phyloP scores from a whole-genome alignment of 2,888 invertebrate genomes.

The Heteromurus nitidus region DNA sequence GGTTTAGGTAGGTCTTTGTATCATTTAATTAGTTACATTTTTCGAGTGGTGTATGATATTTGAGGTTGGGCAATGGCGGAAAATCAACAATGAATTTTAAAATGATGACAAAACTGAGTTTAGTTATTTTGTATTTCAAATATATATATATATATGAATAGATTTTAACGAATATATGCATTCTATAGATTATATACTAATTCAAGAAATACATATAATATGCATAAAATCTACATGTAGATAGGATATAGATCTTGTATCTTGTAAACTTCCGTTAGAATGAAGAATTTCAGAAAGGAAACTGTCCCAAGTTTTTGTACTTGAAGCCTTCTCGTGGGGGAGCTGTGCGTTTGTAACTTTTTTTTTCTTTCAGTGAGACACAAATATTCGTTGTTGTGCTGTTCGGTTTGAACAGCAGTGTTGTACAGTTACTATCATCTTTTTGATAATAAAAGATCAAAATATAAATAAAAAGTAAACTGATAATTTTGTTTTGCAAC shows the following conservation, averaged over 20 bases:
- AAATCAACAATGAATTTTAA: constrained; percentile 43
- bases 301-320: constrained; percentile 15
- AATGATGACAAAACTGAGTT: constrained; percentile 39
- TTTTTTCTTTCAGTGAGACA: constrained; percentile 37
- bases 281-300: constrained; percentile 30
- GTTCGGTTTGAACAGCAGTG: constrained; percentile 43
- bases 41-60: neutral
- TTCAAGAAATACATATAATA: constrained; percentile 17
- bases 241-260: neutral
- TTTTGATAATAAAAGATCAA: constrained; percentile 43
- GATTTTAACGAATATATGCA: constrained; percentile 30
- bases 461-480: no score
- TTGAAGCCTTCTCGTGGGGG: constrained; percentile 51
- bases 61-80: constrained; percentile 21
- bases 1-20: constrained; percentile 9
- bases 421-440: constrained; percentile 53
- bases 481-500: no score
- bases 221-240: neutral
- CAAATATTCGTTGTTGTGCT: constrained; percentile 33
- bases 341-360: constrained; percentile 53
- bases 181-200: constrained; percentile 4
- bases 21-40: constrained; percentile 22
- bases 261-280: constrained; percentile 43
- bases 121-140: constrained; percentile 50
- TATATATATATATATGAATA: constrained; percentile 15